phyloP scores from a whole-genome alignment of 1,140 invertebrate genomes.

The Aporrectodea caliginosa region DNA sequence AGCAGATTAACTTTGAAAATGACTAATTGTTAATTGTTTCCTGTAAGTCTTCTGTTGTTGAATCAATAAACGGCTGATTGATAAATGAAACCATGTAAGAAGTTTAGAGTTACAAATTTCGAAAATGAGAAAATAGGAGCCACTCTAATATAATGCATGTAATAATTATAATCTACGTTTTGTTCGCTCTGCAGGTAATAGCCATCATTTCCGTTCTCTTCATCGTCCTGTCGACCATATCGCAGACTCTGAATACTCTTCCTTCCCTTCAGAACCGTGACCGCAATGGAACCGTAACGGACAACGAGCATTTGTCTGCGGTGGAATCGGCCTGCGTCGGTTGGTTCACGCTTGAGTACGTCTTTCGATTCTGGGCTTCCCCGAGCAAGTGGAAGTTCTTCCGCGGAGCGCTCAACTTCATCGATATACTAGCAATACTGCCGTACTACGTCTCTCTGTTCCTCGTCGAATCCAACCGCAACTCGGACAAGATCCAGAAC shows the following conservation, averaged over 20 bases:
- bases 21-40: too few relatives aligned
- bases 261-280: conserved; percentile 72
- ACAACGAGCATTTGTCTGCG: conserved; percentile 14
- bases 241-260: conserved; percentile 92
- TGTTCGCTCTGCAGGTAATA: conserved; percentile 73
- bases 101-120: too few relatives aligned
- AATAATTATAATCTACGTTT: too few relatives aligned
- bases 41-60: too few relatives aligned
- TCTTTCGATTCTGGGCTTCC: conserved; percentile 94
- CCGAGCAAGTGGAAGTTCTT: conserved; percentile 71
- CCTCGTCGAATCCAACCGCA: conserved; percentile 50
- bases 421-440: conserved; percentile 96
- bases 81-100: too few relatives aligned
- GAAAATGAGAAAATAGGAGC: too few relatives aligned
- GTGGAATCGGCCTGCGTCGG: conserved; percentile 84
- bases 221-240: conserved; percentile 94
- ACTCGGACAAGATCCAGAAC: conserved; percentile 57
- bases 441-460: conserved; percentile 74
- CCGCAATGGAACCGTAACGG: conserved; percentile 55
- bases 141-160: too few relatives aligned
- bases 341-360: conserved; percentile 99
- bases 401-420: conserved; percentile 89
- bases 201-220: conserved; percentile 96
- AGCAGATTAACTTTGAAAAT: too few relatives aligned
- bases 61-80: too few relatives aligned